Evolutionary conservation across 2,797 vertebrate species (phyloP), one percentile per base, ranked within the genome.

Genomic region (Sandelia bainsii): DNA sequence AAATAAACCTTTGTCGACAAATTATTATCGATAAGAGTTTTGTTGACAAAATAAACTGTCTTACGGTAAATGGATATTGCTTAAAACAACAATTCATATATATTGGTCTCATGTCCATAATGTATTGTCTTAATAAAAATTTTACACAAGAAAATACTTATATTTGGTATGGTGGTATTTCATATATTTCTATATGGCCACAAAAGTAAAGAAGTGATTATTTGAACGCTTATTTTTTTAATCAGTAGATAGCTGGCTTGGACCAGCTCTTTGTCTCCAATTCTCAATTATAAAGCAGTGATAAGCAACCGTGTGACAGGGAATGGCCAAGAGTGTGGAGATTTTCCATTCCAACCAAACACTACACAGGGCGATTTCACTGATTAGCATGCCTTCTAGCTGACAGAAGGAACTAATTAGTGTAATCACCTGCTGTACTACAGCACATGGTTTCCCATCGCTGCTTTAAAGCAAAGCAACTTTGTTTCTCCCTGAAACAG

Each of bases 351-450:
- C 51, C 77, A 84, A 54, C 62, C 52, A 62, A 86, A 81, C 77
- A 62, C 72, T 53, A 23, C 70, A 60, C 66, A 4, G 66, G 72
- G 74, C 60, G 64, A 79, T 89, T 89, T 73, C 75, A 57, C 87
- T 91, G 87, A 90, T 90, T 89, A 88, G 73, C 79, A 86, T 80
- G 75, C 86, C 75, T 89, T 74, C 90, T 77, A 81, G 79, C 87
- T 88, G 83, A 90, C 89, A 90, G 80, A 85, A 75, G 87, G 85
- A 90, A 84, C 83, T 89, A 87, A 91, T 92, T 91, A 91, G 80
- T 54, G 72, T 83, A 88, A 90, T 91, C 89, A 88, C 89, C 86
- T 84, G 85, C 84, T 81, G 78, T 75, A 87, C 58, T 79, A 48
- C 66, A 60, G 62, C 75, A 59, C 83, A 81, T 50, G 72, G 67